Percentiles rank a stretch among this genome's conserved stretches.
Evolutionary conservation across 2,888 invertebrate genomes (phyloP).

Genomic region (Physocephala rufipes): DNA sequence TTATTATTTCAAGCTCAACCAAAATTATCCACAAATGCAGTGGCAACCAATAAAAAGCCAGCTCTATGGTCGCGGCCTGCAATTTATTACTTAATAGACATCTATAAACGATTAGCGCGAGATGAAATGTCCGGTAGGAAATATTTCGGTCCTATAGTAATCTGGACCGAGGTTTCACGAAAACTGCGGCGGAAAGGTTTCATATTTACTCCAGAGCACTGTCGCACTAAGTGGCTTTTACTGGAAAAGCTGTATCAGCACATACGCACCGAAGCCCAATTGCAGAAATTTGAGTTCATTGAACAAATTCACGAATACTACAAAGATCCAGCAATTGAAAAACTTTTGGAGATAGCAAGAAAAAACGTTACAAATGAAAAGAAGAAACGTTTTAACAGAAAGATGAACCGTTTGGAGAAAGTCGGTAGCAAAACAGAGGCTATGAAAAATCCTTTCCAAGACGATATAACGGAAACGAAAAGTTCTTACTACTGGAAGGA

Average conservation of each 20-base stretch:
- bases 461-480: not conserved
- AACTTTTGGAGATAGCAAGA: not conserved
- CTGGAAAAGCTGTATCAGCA: slow-evolving; percentile 29
- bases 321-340: slow-evolving; percentile 20
- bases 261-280: slow-evolving; percentile 23
- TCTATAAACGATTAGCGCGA: slow-evolving; percentile 18
- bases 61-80: slow-evolving; percentile 18
- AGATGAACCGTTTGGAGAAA: too few relatives aligned
- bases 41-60: slow-evolving; percentile 16
- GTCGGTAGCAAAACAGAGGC: not conserved
- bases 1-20: not conserved
- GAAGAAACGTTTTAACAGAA: not conserved
- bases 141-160: slow-evolving; percentile 18
- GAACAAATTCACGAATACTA: slow-evolving; percentile 27
- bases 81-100: slow-evolving; percentile 23
- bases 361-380: not conserved
- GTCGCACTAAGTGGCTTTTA: slow-evolving; percentile 30
- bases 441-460: not conserved
- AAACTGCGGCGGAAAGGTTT: slow-evolving; percentile 13
- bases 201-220: slow-evolving; percentile 24
- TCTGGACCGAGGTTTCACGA: slow-evolving; percentile 28
- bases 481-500: too few relatives aligned
- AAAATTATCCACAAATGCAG: not conserved
- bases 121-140: slow-evolving; percentile 13
- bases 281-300: slow-evolving; percentile 29